Percentiles rank a stretch among this genome's conserved stretches.
Evolutionary conservation across 2,113 vertebrate species (phyloP).

Genomic region (Cinclus cinclus): DNA sequence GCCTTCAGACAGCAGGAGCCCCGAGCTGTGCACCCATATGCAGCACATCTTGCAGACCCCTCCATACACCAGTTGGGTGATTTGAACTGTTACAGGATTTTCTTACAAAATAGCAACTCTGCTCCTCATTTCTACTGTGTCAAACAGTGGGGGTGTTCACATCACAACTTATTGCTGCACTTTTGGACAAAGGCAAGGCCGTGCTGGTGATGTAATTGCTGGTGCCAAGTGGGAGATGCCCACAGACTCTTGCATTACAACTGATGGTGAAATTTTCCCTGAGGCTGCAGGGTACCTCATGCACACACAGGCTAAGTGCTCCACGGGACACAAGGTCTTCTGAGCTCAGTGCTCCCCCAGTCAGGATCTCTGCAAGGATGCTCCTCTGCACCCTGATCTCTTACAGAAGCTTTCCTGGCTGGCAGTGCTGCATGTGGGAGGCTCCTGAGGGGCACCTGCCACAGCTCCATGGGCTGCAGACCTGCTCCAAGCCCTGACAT

Average conservation of each 20-base stretch:
- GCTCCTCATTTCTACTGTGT: neutral
- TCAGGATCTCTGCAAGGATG: neutral
- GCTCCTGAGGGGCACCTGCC: accelerated
- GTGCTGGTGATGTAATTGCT: accelerated
- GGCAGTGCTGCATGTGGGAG: neutral
- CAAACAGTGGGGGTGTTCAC: neutral
- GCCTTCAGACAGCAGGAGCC: neutral
- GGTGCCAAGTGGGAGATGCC: neutral
- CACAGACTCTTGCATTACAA: accelerated
- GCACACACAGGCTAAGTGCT: neutral
- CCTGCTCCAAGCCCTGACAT: accelerated
- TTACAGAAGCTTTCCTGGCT: neutral
- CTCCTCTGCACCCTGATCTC: neutral
- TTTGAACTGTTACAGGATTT: neutral
- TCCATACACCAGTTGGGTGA: neutral
- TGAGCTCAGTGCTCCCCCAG: accelerated
- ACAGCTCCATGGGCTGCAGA: neutral
- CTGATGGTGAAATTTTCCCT: neutral
- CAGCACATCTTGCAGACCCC: accelerated
- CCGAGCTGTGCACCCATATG: accelerated
- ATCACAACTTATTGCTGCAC: neutral
- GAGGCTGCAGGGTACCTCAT: accelerated
- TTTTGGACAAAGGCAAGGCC: neutral
- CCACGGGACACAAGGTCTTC: accelerated
- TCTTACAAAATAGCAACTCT: neutral